Conservation (phyloP, 2,797 vertebrate species). For the Xenentodon cancila region DNA sequence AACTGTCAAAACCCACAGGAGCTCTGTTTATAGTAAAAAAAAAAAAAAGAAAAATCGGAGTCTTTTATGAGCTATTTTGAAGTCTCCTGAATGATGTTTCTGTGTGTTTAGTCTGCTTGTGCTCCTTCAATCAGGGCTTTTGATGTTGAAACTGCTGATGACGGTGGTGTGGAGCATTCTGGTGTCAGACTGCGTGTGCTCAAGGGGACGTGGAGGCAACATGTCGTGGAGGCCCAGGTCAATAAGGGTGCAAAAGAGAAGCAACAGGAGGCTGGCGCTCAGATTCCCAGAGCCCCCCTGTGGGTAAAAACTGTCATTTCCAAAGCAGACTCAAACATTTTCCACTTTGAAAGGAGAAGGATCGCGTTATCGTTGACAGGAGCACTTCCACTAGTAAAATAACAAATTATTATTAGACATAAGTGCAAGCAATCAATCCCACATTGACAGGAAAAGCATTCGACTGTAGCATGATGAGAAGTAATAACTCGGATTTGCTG, state of each 20-base stretch:
- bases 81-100: slow-evolving; percentile 34
- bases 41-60: slow-evolving; percentile 41
- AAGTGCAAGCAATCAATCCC: too few relatives aligned
- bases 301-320: slow-evolving; percentile 45
- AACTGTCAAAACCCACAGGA: slow-evolving; percentile 55
- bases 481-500: too few relatives aligned
- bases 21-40: slow-evolving; percentile 53
- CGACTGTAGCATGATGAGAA: too few relatives aligned
- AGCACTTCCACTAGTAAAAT: too few relatives aligned
- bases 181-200: slow-evolving; percentile 49
- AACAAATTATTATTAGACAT: too few relatives aligned
- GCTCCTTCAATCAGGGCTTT: slow-evolving; percentile 36
- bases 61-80: slow-evolving; percentile 53
- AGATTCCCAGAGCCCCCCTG: slow-evolving; percentile 47
- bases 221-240: slow-evolving; percentile 47
- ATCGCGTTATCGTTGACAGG: too few relatives aligned
- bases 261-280: slow-evolving; percentile 24
- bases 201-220: slow-evolving; percentile 8
- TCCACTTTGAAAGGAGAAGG: too few relatives aligned
- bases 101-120: slow-evolving; percentile 58
- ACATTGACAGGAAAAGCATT: too few relatives aligned
- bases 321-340: slow-evolving; percentile 7
- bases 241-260: slow-evolving; percentile 20
- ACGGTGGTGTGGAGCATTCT: slow-evolving; percentile 32
- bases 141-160: slow-evolving; percentile 28